Conservation (phyloP, 2,113 vertebrate species). For the Hemicordylus capensis region DNA sequence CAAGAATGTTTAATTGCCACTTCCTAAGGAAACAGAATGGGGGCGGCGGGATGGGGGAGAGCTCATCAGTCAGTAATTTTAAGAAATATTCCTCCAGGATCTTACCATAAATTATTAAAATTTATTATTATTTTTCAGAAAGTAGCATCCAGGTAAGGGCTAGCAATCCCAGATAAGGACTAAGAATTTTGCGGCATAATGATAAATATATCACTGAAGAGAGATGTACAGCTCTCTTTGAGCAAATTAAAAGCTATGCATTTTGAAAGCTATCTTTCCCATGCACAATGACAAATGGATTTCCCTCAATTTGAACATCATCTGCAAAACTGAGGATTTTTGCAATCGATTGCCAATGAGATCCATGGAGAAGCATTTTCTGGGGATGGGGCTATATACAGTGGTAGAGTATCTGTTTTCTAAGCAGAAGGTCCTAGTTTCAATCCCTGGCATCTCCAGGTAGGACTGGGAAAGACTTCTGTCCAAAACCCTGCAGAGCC, state of each 20-base stretch:
- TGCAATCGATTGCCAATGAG: background rate
- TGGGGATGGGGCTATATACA: no score
- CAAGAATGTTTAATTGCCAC: background rate
- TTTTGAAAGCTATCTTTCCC: background rate
- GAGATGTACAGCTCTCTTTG: no score
- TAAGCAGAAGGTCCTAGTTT: no score
- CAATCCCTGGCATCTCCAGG: no score
- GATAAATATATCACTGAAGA: background rate
- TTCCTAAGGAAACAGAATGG: constrained; percentile 10
- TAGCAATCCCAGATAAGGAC: no score
- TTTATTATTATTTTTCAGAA: background rate
- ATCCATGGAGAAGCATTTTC: background rate
- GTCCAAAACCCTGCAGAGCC: no score
- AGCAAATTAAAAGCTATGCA: background rate
- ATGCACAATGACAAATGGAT: background rate
- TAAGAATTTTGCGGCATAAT: background rate
- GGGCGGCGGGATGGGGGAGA: no score
- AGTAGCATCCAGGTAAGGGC: no score
- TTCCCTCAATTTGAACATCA: background rate
- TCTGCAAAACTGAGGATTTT: background rate
- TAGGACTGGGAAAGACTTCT: no score
- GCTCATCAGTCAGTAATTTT: background rate
- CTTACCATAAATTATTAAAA: background rate
- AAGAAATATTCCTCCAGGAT: background rate
- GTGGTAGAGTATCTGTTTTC: no score